Base-by-base conservation (phyloP, 2,888 invertebrate species). In the Notodonta ziczac region DNA sequence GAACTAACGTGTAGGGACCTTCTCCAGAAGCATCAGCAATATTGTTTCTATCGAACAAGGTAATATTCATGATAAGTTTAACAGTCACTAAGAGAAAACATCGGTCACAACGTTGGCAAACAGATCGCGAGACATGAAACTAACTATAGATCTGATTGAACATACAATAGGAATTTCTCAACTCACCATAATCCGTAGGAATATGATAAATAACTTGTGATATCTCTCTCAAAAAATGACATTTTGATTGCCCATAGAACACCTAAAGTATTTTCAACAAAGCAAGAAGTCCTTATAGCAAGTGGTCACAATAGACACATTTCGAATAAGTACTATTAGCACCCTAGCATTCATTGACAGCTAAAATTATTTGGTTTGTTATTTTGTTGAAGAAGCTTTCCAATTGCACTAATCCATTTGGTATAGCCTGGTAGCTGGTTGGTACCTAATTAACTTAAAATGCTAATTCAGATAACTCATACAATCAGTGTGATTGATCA, bases 131-230 rank as follows among this genome's bases (percentile, higher is more conserved):
- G 61, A 14, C 35, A 44, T 58, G 56, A 62, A 58, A 52, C 66
- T 61, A 63, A 70, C 61, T 57, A 57, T 67, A 61, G 57, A 63
- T 61, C 54, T 61, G 61, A 55, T 70, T 62, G 60, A 56, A 60
- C 60, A 60, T 62, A 63, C 61, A 56, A 73, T 60, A 62, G 59
- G 58, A 67, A 39, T 54, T 52, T 65, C 16, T 7, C 13, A 62
- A 67, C 68, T 76, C 46, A 76, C 76, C 74, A 64, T 73, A 72
- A 53, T 68, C 61, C 66, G 56, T 64, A 58, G 65, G 50, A 58
- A 56, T 63, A 32, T 55, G 54, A 54, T 40, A 53, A 67, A 57
- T 61, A 59, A 60, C 14, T 60, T 59, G 44, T 58, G 51, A 46
- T 57, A 44, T 56, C 54, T 63, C 63, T 52, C 44, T 61, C 42